These are phyloP conservation scores for Chaetophractus vellerosus DNA, from an alignment of 2,797 vertebrate species.

Conservation along the genomic window DNA sequence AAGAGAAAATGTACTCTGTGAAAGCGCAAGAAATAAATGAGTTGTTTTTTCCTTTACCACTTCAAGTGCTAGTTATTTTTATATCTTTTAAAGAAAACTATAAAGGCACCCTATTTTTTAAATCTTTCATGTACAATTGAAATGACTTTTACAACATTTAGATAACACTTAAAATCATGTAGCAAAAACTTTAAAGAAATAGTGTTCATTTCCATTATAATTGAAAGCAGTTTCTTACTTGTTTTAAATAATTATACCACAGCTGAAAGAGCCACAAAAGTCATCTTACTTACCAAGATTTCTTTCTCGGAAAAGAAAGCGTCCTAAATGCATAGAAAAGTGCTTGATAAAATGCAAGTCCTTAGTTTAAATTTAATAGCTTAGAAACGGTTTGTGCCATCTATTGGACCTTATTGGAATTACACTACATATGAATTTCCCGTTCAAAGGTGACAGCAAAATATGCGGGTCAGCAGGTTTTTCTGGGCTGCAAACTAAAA, in stretches of 20 bases:
- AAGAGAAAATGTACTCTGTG: neutral
- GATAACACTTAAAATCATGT: conserved; percentile 17
- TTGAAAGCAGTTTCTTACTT: neutral
- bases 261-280: conserved; percentile 56
- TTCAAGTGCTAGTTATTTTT: neutral
- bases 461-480: neutral
- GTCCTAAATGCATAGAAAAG: neutral
- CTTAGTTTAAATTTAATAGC: neutral
- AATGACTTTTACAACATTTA: neutral
- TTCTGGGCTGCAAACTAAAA: neutral
- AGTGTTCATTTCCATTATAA: neutral
- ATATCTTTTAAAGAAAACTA: neutral
- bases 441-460: neutral
- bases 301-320: conserved; percentile 68
- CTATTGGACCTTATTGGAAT: conserved; percentile 67
- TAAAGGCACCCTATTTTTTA: neutral
- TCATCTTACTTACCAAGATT: conserved; percentile 63
- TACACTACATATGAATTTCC: neutral
- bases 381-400: conserved; percentile 44
- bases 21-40: neutral
- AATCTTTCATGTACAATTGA: neutral
- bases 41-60: neutral
- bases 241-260: neutral
- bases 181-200: conserved; percentile 45
- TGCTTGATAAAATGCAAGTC: neutral